Base-by-base conservation (phyloP, 2,797 vertebrate species). In the Coregonus ussuriensis region DNA sequence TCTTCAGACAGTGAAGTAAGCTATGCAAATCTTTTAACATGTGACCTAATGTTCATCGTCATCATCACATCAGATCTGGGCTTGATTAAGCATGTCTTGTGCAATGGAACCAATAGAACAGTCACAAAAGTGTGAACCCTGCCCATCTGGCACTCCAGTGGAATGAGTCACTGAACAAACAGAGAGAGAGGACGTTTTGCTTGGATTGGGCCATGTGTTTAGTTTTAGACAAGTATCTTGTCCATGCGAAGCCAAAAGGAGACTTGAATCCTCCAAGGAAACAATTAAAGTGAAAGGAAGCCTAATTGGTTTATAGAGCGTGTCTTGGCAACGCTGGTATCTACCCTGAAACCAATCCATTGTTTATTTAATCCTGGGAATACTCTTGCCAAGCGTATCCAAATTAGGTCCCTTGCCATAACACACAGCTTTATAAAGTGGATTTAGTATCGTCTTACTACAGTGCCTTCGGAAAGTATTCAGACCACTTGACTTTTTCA, bases 1-100 rank as follows among this genome's bases (percentile, higher is more conserved):
- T 92, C 88, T 16, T 92, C 91, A 69, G 91, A 92, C 63, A 91
- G 91, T 74, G 92, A 75, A 3, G 91, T 93, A 84, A 78, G 86
- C 31, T 25, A 0, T 13, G 31, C 21, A 25, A 16, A 21, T 51
- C 18, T 70, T 4, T 51, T 69, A 69, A n/a, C 16, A 41, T n/a
- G 6, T n/a, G 16, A 18, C 63, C 25, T 11, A 31, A 21, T 66
- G 29, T 13, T 66, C 25, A 66, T 15, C 25, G 25, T 25, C 29
- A 29, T 65, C 25, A 13, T 25, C 7, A 3, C 6, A 65, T 13
- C 11, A 29, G 29, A 31, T 13, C 41, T 47, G 9, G 9, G 11
- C 3, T 47, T 47, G 41, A 47, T 47, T 47, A 9, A 47, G 9
- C 41, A 2, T 47, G 41, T 47, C 41, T 47, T 47, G 41, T 47